Evolutionary conservation across 2,888 invertebrate species (phyloP).

Genomic region (Eupithecia subfuscata): DNA sequence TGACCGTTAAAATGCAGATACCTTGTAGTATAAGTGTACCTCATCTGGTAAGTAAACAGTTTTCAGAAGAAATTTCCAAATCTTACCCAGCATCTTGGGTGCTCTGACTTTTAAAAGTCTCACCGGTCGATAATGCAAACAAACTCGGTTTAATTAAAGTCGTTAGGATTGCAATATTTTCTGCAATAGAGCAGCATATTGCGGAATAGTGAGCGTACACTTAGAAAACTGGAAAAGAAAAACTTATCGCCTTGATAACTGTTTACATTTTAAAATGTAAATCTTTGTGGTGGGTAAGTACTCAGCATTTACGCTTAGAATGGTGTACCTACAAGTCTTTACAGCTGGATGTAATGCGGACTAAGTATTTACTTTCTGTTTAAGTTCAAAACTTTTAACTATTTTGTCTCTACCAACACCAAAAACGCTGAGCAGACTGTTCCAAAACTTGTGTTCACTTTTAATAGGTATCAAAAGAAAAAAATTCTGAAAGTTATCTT

Average conservation of each 20-base stretch:
- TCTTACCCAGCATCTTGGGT: background rate
- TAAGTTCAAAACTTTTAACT: background rate
- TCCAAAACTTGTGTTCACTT: background rate
- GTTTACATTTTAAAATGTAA: constrained; percentile 3
- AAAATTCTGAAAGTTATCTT: background rate
- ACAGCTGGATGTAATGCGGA: background rate
- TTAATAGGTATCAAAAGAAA: background rate
- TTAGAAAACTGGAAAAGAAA: constrained; percentile 13
- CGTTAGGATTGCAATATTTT: constrained; percentile 37
- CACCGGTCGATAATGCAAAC: constrained; percentile 39
- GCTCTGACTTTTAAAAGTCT: constrained; percentile 8
- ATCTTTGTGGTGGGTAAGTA: background rate
- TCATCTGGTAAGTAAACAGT: background rate
- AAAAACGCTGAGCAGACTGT: background rate
- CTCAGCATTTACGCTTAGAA: background rate
- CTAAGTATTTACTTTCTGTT: background rate
- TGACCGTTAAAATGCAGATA: background rate
- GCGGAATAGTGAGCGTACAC: constrained; percentile 17
- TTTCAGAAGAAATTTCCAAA: background rate
- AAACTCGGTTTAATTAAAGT: constrained; percentile 42
- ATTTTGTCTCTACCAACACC: background rate
- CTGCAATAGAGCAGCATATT: constrained; percentile 29
- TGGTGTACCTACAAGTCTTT: background rate
- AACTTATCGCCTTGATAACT: constrained; percentile 6
- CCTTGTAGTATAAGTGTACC: background rate